These are phyloP conservation scores for Tolypeutes matacus DNA, from an alignment of 2,797 vertebrate species.

Conservation along the genomic window DNA sequence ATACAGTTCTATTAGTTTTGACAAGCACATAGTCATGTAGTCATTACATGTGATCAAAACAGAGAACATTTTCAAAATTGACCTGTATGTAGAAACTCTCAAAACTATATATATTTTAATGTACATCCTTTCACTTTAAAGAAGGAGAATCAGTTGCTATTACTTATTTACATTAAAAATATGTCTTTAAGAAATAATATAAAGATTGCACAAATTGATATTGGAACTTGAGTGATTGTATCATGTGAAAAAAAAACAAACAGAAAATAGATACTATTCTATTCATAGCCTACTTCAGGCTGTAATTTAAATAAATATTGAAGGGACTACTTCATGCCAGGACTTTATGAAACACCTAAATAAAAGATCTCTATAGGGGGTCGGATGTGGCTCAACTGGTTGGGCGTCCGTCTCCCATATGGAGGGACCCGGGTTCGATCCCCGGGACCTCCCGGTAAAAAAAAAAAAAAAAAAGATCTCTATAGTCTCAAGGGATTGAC, in stretches of 20 bases:
- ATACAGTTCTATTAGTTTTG: background rate
- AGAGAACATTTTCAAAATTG: background rate
- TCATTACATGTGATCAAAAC: background rate
- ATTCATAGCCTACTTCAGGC: background rate
- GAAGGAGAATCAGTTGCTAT: background rate
- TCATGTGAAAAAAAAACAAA: slow-evolving; percentile 8
- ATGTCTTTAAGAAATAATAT: background rate
- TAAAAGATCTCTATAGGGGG: too few relatives aligned
- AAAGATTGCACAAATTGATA: background rate
- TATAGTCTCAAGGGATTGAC: background rate
- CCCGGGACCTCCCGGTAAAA: too few relatives aligned
- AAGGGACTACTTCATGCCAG: background rate
- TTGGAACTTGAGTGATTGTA: background rate
- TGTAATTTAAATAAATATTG: slow-evolving; percentile 6
- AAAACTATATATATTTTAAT: background rate
- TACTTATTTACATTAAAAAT: background rate
- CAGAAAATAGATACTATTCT: background rate
- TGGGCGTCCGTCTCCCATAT: too few relatives aligned
- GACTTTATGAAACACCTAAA: background rate
- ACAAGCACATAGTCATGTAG: background rate
- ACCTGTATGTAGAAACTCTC: background rate
- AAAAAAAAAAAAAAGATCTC: background rate
- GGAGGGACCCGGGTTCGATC: too few relatives aligned
- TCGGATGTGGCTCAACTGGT: too few relatives aligned
- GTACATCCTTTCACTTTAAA: background rate